phyloP scores from a whole-genome alignment of 2,113 vertebrate species.

The Psephotus haematonotus region DNA sequence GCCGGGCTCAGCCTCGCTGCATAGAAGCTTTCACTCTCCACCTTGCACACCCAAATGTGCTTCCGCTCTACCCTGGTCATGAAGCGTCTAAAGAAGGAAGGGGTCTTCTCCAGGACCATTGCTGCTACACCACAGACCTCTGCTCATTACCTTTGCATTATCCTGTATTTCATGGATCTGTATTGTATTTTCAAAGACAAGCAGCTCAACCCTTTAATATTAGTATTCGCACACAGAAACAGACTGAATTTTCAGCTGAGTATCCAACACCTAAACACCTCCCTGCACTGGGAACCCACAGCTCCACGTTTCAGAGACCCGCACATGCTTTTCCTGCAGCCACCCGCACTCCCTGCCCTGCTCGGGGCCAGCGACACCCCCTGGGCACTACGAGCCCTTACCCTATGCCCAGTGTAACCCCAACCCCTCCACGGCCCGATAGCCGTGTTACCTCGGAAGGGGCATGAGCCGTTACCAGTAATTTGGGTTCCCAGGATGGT shows the following conservation, averaged over 20 bases:
- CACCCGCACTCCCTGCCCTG: rapidly evolving
- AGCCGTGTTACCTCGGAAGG: rapidly evolving
- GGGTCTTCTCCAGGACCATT: background rate
- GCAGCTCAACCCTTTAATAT: background rate
- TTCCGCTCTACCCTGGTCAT: background rate
- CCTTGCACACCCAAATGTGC: background rate
- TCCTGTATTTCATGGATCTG: rapidly evolving
- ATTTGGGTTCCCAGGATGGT: rapidly evolving
- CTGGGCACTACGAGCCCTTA: rapidly evolving
- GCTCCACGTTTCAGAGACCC: rapidly evolving
- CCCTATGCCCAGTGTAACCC: rapidly evolving
- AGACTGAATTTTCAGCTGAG: rapidly evolving
- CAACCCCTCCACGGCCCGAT: rapidly evolving
- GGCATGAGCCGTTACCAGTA: rapidly evolving
- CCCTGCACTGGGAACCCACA: rapidly evolving
- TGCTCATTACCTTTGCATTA: background rate
- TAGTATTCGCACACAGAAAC: rapidly evolving
- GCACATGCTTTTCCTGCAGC: rapidly evolving
- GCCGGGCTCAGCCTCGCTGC: background rate
- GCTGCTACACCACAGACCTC: rapidly evolving
- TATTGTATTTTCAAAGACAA: background rate
- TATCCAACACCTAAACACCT: rapidly evolving
- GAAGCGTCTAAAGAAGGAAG: background rate
- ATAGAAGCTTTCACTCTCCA: rapidly evolving
- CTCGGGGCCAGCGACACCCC: rapidly evolving